phyloP scores from a whole-genome alignment of 2,113 vertebrate genomes.

The Thermophis baileyi region DNA sequence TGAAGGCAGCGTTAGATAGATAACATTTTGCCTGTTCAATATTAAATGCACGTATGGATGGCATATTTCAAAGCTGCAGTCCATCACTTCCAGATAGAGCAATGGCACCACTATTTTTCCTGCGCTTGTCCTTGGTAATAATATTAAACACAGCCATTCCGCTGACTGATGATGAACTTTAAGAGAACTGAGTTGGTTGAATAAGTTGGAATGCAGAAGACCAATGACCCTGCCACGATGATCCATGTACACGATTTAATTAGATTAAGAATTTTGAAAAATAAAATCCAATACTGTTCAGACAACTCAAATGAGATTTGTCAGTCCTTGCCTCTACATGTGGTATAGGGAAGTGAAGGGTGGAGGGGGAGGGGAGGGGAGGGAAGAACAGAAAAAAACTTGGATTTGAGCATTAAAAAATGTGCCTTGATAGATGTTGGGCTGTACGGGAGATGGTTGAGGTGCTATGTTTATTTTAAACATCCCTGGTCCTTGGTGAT shows the following conservation, averaged over 20 bases:
- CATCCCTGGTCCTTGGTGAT: background rate
- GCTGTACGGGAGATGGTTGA: background rate
- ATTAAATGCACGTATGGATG: background rate
- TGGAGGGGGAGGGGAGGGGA: too few relatives aligned
- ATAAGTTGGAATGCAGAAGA: constrained; percentile 48
- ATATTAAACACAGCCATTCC: constrained; percentile 32
- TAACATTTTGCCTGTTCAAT: background rate
- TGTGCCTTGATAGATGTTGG: background rate
- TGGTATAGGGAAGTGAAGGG: background rate
- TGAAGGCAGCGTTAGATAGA: background rate
- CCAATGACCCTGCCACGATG: background rate
- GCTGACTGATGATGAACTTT: constrained; percentile 46
- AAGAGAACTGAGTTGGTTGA: constrained; percentile 29
- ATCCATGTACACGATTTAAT: constrained; percentile 53
- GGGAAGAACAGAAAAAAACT: too few relatives aligned
- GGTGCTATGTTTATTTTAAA: background rate
- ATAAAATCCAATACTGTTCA: constrained; percentile 12
- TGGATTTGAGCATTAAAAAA: background rate
- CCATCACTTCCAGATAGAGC: constrained; percentile 23
- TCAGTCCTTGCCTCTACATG: background rate
- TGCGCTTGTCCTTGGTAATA: constrained; percentile 27
- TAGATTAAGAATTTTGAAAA: constrained; percentile 39
- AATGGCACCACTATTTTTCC: constrained; percentile 25
- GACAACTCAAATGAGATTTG: constrained; percentile 37
- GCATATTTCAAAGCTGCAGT: constrained; percentile 15